Evolutionary conservation across 2,888 invertebrate species (phyloP).

Genomic region (Caenorhabditis uteleia): DNA sequence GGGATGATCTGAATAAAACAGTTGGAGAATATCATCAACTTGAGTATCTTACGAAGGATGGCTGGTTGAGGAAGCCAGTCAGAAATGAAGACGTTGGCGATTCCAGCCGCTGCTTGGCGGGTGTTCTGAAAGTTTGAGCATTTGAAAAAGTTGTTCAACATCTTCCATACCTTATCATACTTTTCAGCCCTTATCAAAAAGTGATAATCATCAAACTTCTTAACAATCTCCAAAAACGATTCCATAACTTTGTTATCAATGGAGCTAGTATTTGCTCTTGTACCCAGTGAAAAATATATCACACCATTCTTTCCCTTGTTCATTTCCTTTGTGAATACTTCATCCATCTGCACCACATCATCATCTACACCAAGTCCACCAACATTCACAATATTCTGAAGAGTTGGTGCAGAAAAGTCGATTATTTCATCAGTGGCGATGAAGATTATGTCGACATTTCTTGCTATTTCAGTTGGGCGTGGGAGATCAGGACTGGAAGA

Average conservation of each 20-base stretch:
- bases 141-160: slow-evolving; percentile 1
- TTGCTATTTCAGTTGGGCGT: slow-evolving; percentile 19
- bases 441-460: slow-evolving; percentile 51
- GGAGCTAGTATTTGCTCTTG: slow-evolving; percentile 46
- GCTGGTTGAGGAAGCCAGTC: slow-evolving; percentile 55
- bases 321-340: slow-evolving; percentile 42
- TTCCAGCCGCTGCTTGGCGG: slow-evolving; percentile 8
- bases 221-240: slow-evolving; percentile 42
- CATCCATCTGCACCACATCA: slow-evolving; percentile 19
- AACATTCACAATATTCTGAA: slow-evolving; percentile 54
- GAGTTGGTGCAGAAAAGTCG: slow-evolving; percentile 49
- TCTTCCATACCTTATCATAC: slow-evolving; percentile 32
- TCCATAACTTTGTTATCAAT: slow-evolving; percentile 40
- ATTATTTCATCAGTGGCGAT: slow-evolving; percentile 54
- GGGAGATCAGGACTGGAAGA: slow-evolving; percentile 50
- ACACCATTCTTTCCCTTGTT: slow-evolving; percentile 48
- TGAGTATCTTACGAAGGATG: slow-evolving; percentile 25
- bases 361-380: slow-evolving; percentile 51
- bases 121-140: slow-evolving; percentile 10
- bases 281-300: slow-evolving; percentile 54
- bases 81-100: slow-evolving; percentile 38
- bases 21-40: not conserved
- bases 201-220: slow-evolving; percentile 49
- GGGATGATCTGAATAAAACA: slow-evolving; percentile 39
- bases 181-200: slow-evolving; percentile 53